Evolutionary conservation across 2,797 vertebrate species (phyloP).

Genomic region (Heliangelus exortis): DNA sequence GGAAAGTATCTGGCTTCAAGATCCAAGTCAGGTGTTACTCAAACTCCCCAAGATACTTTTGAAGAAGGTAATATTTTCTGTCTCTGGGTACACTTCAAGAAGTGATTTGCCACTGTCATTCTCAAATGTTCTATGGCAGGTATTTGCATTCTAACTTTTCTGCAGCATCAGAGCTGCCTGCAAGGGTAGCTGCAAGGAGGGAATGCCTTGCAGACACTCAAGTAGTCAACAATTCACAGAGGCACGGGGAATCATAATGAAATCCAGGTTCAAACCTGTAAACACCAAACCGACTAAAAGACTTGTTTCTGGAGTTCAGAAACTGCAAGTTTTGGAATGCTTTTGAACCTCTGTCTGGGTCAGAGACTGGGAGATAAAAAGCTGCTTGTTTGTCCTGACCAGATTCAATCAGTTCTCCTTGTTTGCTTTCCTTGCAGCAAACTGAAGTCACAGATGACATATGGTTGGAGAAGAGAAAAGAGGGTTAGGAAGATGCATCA

Average conservation of each 20-base stretch:
- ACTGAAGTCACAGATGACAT: neutral
- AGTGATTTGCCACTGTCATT: neutral
- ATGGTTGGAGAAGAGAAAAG: neutral
- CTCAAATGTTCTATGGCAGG: neutral
- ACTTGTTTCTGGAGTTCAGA: neutral
- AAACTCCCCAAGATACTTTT: neutral
- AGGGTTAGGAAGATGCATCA: neutral
- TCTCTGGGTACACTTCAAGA: neutral
- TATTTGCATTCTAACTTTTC: neutral
- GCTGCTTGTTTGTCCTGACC: neutral
- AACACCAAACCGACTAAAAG: neutral
- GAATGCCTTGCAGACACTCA: neutral
- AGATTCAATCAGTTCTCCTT: neutral
- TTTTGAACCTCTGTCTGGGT: constrained; percentile 2
- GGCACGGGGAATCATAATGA: neutral
- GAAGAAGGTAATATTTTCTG: neutral
- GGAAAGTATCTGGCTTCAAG: neutral
- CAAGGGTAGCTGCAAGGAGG: fast-evolving
- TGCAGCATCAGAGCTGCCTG: neutral
- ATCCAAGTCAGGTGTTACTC: neutral
- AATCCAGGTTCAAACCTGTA: constrained; percentile 22
- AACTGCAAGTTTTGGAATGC: neutral
- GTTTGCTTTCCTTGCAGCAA: neutral
- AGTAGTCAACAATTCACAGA: neutral
- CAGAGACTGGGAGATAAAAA: neutral